Percentiles rank a stretch among this genome's conserved stretches.
Evolutionary conservation across 1,140 invertebrate genomes (phyloP).

Genomic region (Monomorium pharaonis): DNA sequence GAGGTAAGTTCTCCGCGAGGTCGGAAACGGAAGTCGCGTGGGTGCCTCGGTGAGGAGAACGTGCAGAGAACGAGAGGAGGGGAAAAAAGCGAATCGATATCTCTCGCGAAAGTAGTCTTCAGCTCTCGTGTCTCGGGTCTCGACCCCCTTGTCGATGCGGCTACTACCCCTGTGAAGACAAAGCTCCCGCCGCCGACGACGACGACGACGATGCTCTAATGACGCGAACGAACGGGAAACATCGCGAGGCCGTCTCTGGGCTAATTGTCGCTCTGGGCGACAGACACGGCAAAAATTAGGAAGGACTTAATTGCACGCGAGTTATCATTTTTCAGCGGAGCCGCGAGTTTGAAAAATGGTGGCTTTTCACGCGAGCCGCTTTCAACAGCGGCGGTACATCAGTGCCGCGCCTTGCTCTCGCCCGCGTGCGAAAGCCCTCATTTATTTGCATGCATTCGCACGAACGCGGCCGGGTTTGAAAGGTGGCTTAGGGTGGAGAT

Average conservation of each 20-base stretch:
- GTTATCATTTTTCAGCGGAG: constrained; percentile 23
- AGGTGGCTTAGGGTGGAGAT: background rate
- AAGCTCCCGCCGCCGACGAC: background rate
- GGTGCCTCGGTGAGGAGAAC: background rate
- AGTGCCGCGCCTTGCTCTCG: background rate
- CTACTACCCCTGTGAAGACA: background rate
- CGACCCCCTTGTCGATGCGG: background rate
- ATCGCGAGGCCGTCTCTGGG: background rate
- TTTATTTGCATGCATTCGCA: constrained; percentile 21
- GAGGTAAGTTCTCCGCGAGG: background rate
- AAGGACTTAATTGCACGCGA: constrained; percentile 7
- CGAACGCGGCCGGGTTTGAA: background rate
- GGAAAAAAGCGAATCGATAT: constrained; percentile 71
- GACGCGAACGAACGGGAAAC: background rate
- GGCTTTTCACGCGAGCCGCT: background rate
- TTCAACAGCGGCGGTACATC: background rate
- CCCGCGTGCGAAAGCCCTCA: constrained; percentile 2
- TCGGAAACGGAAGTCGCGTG: constrained; percentile 74
- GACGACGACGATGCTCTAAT: background rate
- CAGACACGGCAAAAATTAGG: background rate
- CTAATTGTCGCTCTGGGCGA: constrained; percentile 3
- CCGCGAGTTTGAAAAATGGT: background rate
- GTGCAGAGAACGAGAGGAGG: constrained; percentile 12
- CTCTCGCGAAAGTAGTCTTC: constrained; percentile 65
- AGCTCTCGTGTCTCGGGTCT: constrained; percentile 36